Evolutionary conservation across 2,113 vertebrate species (phyloP).

Genomic region (Labeo catla): DNA sequence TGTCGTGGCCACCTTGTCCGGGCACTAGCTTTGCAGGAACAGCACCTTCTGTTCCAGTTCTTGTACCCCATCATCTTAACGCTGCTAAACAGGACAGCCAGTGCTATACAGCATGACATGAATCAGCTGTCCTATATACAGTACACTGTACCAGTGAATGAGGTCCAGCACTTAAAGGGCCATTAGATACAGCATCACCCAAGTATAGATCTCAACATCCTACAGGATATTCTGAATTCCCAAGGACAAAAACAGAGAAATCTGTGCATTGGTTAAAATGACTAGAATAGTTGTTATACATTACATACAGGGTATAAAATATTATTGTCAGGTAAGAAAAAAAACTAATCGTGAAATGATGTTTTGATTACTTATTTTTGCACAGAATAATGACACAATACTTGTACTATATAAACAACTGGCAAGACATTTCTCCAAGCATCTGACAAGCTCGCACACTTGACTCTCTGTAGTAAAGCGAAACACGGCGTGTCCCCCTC

Average conservation of each 20-base stretch:
- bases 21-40: constrained; percentile 19
- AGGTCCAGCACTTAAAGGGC: neutral
- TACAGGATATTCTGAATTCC: neutral
- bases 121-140: constrained; percentile 32
- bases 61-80: constrained; percentile 11
- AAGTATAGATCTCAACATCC: neutral
- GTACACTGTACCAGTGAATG: neutral
- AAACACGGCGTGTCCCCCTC: constrained; percentile 1
- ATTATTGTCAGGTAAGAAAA: neutral
- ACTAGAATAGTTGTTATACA: neutral
- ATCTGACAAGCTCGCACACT: neutral
- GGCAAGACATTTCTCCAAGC: neutral
- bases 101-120: constrained; percentile 17
- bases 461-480: constrained; percentile 21
- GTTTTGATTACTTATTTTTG: neutral
- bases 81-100: constrained; percentile 42
- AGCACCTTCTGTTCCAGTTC: constrained; percentile 28
- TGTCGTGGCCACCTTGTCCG: constrained; percentile 3
- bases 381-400: neutral
- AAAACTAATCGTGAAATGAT: neutral
- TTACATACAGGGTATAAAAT: neutral
- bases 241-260: neutral
- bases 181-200: neutral
- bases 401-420: constrained; percentile 2
- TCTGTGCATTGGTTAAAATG: neutral